Conservation (phyloP, 64 coral and sea anemone species). For the Stichodactyla mertensii region DNA sequence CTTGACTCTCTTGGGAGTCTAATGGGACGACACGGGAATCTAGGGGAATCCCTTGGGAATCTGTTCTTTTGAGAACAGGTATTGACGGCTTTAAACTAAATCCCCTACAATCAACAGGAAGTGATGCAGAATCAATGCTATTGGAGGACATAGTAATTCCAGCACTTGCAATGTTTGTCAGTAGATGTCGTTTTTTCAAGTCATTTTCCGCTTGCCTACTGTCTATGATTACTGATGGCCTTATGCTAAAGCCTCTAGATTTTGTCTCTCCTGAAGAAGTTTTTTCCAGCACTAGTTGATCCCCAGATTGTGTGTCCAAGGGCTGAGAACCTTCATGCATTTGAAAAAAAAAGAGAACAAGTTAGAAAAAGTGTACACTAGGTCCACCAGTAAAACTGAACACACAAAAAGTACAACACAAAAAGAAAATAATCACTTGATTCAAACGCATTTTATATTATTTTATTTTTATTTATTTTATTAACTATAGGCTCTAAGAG, state of each 20-base stretch:
- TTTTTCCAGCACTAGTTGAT: constrained; percentile 75
- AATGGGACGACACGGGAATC: constrained; percentile 9
- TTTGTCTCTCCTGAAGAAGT: constrained; percentile 54
- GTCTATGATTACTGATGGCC: constrained; percentile 63
- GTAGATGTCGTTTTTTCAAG: not conserved
- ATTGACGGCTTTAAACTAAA: not conserved
- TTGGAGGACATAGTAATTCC: not conserved
- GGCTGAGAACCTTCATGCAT: not conserved
- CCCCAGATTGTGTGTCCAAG: not conserved
- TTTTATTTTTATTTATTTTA: too few species aligned
- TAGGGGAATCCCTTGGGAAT: constrained; percentile 12
- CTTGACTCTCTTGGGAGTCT: constrained; percentile 28
- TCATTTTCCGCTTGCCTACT: not conserved
- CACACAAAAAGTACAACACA: too few species aligned
- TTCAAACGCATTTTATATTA: too few species aligned
- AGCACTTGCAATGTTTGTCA: not conserved
- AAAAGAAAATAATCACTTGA: too few species aligned
- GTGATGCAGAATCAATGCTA: constrained; percentile 8
- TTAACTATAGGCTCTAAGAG: too few species aligned
- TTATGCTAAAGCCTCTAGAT: constrained; percentile 60
- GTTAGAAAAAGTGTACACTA: not conserved
- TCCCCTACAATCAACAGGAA: constrained; percentile 7
- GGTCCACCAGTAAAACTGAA: too few species aligned
- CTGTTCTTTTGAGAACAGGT: too few species aligned
- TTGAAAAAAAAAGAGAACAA: not conserved